Evolutionary conservation across 2,113 vertebrate species (phyloP), one percentile per base, ranked within the genome.

Genomic region (Myrmophylax atrothorax): DNA sequence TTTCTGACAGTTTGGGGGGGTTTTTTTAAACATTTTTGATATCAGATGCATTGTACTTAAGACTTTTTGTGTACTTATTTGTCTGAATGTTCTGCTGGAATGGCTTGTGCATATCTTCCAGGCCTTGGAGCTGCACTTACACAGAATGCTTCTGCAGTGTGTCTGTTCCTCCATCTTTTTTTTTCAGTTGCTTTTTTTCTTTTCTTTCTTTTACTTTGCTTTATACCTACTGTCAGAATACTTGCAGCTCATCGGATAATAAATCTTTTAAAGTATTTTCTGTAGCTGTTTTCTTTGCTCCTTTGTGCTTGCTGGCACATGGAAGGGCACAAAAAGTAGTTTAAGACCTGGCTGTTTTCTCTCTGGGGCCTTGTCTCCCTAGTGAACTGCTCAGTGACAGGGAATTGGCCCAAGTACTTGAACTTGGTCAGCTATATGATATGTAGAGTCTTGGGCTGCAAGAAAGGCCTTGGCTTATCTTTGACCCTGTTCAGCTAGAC

Each of bases 41-140:
- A 5, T 44, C 0, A 0, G 6, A 4, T 59, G 8, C 4, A 17
- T 75, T 78, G 12, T 89, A 76, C 13, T 60, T 73, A 24, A 2
- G 22, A 49, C 29, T 38, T 63, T 77, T 29, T 73, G 13, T 64
- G 16, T 64, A 5, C 25, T 74, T 76, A 19, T 24, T 89, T 93
- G 28, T 80, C 24, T 1, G 1, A 35, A 20, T 74, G 13, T 53
- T 76, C 38, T 79, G 14, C 20, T 95, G 38, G 9, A 75, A 18
- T 73, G 35, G 29, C 25, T 3, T 38, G 9, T 50, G 7, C 0
- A 0, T 42, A 31, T 37, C 55, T 83, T 79, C 12, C 35, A 66
- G 59, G 29, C 31, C 28, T 92, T 85, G 67, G 11, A 85, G 69
- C 28, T 38, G 24, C 38, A 37, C 14, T 72, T 79, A 10, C 4